Conservation (phyloP, 2,797 vertebrate genomes). For the Coilia nasus region DNA sequence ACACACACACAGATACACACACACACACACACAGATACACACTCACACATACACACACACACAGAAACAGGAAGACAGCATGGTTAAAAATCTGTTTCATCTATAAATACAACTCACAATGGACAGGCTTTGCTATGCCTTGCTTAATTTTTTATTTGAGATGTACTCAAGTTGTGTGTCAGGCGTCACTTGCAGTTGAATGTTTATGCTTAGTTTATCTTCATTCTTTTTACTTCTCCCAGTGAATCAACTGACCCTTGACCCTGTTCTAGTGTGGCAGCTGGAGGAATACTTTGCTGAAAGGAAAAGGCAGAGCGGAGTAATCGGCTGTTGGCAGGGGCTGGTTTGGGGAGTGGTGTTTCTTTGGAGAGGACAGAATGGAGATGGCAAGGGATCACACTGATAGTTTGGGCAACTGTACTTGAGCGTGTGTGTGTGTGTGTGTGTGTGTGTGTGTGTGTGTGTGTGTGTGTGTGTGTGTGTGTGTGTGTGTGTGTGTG, state of each 20-base stretch:
- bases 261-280: background rate
- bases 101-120: constrained; percentile 17
- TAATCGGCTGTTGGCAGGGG: background rate
- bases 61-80: background rate
- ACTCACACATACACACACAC: background rate
- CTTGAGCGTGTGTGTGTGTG: background rate
- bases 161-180: background rate
- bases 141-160: background rate
- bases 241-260: background rate
- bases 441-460: constrained; percentile 21
- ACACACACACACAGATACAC: background rate
- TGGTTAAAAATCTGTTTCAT: background rate
- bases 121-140: background rate
- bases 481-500: constrained; percentile 5
- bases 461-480: constrained; percentile 13
- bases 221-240: background rate
- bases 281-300: constrained; percentile 9
- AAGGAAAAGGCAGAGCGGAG: background rate
- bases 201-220: background rate
- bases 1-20: background rate
- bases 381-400: constrained; percentile 1
- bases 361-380: background rate
- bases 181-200: background rate
- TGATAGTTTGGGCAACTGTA: background rate
- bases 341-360: background rate